These are phyloP conservation scores for Lagria hirta DNA, from an alignment of 2,888 invertebrate species.

Conservation along the genomic window DNA sequence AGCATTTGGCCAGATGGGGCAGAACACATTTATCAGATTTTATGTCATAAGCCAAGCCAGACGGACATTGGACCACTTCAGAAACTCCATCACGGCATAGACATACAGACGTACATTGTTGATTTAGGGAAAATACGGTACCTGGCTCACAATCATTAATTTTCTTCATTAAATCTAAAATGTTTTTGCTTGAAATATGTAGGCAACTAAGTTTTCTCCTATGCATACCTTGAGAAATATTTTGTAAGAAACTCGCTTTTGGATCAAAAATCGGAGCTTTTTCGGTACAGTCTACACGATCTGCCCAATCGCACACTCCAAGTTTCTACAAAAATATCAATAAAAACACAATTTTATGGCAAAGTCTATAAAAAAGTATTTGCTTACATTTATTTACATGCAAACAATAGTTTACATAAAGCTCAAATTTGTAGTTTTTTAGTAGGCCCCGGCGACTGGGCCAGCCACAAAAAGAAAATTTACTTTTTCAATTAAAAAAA, in stretches of 20 bases:
- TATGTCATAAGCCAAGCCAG: slow-evolving; percentile 49
- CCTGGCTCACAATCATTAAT: slow-evolving; percentile 44
- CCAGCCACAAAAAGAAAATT: no score
- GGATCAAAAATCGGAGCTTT: slow-evolving; percentile 32
- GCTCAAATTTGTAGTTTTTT: no score
- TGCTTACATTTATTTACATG: no score
- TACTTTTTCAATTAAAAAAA: no score
- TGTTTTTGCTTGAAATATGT: slow-evolving; percentile 9
- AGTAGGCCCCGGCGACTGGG: no score
- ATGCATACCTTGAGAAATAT: slow-evolving; percentile 36
- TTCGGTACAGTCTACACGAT: slow-evolving; percentile 60
- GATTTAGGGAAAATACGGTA: slow-evolving; percentile 46
- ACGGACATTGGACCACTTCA: slow-evolving; percentile 52
- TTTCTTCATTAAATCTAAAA: slow-evolving; percentile 42
- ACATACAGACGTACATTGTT: slow-evolving; percentile 49
- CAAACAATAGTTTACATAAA: no score
- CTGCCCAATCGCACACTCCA: slow-evolving; percentile 66
- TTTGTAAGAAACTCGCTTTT: slow-evolving; percentile 23
- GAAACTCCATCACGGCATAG: slow-evolving; percentile 48
- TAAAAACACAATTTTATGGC: slow-evolving; percentile 18
- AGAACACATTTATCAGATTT: slow-evolving; percentile 48
- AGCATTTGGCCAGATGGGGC: slow-evolving; percentile 51
- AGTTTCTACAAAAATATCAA: slow-evolving; percentile 55
- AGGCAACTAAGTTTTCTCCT: slow-evolving; percentile 1
- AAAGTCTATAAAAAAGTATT: slow-evolving; percentile 8